These are phyloP conservation scores for Leucoma salicis DNA, from an alignment of 2,888 invertebrate species.

Conservation along the genomic window DNA sequence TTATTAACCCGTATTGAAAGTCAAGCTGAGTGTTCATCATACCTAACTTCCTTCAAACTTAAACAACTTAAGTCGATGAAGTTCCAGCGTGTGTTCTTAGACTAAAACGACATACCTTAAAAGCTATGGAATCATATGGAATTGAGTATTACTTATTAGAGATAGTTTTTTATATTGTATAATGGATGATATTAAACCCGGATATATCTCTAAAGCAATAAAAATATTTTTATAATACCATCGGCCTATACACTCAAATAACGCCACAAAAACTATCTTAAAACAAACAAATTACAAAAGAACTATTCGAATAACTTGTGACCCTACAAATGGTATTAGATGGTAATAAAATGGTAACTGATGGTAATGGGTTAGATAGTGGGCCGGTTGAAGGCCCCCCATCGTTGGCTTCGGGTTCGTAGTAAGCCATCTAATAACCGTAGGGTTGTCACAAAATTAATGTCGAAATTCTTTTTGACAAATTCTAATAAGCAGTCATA, in stretches of 20 bases:
- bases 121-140: too few species aligned
- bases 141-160: too few species aligned
- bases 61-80: too few species aligned
- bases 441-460: constrained; percentile 1
- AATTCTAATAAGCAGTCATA: too few species aligned
- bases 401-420: constrained; percentile 29
- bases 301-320: constrained; percentile 27
- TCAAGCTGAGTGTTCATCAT: too few species aligned
- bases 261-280: constrained; percentile 19
- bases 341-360: constrained; percentile 53
- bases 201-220: too few species aligned
- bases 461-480: background rate
- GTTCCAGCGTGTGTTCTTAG: too few species aligned
- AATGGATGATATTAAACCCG: too few species aligned
- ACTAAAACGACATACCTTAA: too few species aligned
- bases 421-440: constrained; percentile 2
- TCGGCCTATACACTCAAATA: constrained; percentile 15
- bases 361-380: constrained; percentile 47
- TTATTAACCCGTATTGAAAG: too few species aligned
- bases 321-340: constrained; percentile 44
- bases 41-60: too few species aligned
- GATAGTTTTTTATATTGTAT: too few species aligned
- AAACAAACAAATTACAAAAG: constrained; percentile 33
- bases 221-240: constrained; percentile 26
- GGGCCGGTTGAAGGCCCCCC: constrained; percentile 33